Evolutionary conservation across 1,140 invertebrate species (phyloP).

Genomic region (Dermatophagoides farinae): DNA sequence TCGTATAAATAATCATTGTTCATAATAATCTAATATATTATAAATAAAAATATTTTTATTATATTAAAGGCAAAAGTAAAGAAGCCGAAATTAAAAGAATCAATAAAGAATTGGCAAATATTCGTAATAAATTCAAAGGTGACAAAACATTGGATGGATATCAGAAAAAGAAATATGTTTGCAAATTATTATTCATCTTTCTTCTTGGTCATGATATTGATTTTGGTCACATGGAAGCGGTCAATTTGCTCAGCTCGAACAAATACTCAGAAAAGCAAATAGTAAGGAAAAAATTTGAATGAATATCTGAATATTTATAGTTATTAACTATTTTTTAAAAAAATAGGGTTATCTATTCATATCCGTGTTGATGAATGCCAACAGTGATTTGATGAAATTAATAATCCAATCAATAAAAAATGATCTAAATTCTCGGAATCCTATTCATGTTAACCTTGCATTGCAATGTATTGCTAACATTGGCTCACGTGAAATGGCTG

Average conservation of each 20-base stretch:
- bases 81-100: conserved; percentile 99
- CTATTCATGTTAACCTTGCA: conserved; percentile 95
- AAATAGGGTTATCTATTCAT: conserved; percentile 35
- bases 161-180: conserved; percentile 99
- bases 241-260: conserved; percentile 97
- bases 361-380: conserved; percentile 88
- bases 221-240: conserved; percentile 99
- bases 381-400: conserved; percentile 94
- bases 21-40: neutral
- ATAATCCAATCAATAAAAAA: conserved; percentile 99
- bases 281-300: conserved; percentile 41
- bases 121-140: conserved; percentile 97
- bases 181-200: conserved; percentile 98
- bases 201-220: conserved; percentile 97
- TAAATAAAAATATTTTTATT: conserved; percentile 11
- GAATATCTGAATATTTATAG: neutral
- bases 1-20: neutral
- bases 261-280: conserved; percentile 99
- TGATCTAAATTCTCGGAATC: conserved; percentile 86
- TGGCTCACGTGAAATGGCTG: conserved; percentile 97
- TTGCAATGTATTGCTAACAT: conserved; percentile 99
- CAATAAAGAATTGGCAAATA: conserved; percentile 98
- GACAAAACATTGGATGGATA: conserved; percentile 99
- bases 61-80: conserved; percentile 58
- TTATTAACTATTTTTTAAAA: conserved; percentile 8